phyloP scores from a whole-genome alignment of 2,888 invertebrate genomes.

The Dryadula phaetusa region DNA sequence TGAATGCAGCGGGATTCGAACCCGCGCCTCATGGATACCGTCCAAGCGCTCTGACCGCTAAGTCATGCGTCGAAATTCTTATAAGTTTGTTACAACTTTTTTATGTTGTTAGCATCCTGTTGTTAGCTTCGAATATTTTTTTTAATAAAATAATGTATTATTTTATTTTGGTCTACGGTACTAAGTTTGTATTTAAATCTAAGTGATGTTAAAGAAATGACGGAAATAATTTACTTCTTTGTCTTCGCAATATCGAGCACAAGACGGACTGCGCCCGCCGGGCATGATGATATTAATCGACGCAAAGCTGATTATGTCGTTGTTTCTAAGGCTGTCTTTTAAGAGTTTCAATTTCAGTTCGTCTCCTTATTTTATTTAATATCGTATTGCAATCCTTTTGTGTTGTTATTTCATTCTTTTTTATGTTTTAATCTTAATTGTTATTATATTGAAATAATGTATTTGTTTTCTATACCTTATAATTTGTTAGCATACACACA shows the following conservation, averaged over 20 bases:
- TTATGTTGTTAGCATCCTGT: too few species aligned
- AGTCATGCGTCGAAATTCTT: too few species aligned
- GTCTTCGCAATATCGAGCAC: slow-evolving; percentile 74
- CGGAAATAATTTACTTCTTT: slow-evolving; percentile 81
- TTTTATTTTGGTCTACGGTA: slow-evolving; percentile 24
- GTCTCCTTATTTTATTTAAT: slow-evolving; percentile 31
- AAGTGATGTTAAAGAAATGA: slow-evolving; percentile 70
- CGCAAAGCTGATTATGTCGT: slow-evolving; percentile 79
- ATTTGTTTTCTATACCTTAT: neutral
- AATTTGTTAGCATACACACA: neutral
- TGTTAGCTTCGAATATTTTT: too few species aligned
- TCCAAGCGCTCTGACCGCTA: too few species aligned
- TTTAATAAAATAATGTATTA: neutral
- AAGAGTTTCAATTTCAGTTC: slow-evolving; percentile 59
- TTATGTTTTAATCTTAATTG: slow-evolving; percentile 4
- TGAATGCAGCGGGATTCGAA: too few species aligned
- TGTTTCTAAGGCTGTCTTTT: slow-evolving; percentile 66
- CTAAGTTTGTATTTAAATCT: slow-evolving; percentile 67
- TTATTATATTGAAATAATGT: neutral
- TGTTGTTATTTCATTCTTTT: slow-evolving; percentile 20
- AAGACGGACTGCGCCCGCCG: slow-evolving; percentile 54
- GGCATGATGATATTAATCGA: slow-evolving; percentile 79
- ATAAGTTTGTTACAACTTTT: too few species aligned
- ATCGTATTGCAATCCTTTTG: slow-evolving; percentile 37
- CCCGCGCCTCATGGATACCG: too few species aligned